Conservation (phyloP, 1,140 invertebrate genomes). For the Limonius californicus region DNA sequence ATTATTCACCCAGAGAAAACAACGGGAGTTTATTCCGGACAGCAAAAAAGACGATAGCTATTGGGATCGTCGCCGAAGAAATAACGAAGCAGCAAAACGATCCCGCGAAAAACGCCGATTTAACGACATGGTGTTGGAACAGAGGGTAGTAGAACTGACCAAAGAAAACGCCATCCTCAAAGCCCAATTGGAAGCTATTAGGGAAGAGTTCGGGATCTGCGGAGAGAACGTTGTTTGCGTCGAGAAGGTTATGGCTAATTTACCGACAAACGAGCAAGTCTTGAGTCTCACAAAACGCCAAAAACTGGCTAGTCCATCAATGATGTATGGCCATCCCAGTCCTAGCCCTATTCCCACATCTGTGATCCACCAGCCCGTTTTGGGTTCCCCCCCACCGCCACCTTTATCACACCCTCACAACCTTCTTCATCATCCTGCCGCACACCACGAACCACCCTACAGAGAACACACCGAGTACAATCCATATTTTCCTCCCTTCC, state of each 20-base stretch:
- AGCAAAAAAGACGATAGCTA: conserved; percentile 96
- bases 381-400: conserved; percentile 48
- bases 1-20: conserved; percentile 82
- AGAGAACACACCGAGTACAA: conserved; percentile 43
- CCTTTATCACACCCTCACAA: conserved; percentile 40
- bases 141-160: conserved; percentile 87
- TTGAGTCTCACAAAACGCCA: conserved; percentile 75
- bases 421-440: conserved; percentile 37
- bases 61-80: conserved; percentile 90
- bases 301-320: conserved; percentile 55
- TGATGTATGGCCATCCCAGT: conserved; percentile 54
- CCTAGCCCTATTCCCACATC: conserved; percentile 64
- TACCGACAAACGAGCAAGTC: conserved; percentile 79
- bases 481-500: conserved; percentile 35
- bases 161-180: conserved; percentile 93
- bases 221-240: conserved; percentile 80
- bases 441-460: conserved; percentile 44
- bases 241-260: conserved; percentile 79
- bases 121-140: conserved; percentile 96
- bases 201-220: conserved; percentile 89
- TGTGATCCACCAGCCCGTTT: conserved; percentile 61
- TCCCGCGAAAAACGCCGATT: conserved; percentile 92
- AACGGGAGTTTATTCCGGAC: conserved; percentile 94
- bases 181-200: conserved; percentile 87
- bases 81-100: conserved; percentile 94